phyloP scores from a whole-genome alignment of 2,888 invertebrate species.

The Charanyca ferruginea region DNA sequence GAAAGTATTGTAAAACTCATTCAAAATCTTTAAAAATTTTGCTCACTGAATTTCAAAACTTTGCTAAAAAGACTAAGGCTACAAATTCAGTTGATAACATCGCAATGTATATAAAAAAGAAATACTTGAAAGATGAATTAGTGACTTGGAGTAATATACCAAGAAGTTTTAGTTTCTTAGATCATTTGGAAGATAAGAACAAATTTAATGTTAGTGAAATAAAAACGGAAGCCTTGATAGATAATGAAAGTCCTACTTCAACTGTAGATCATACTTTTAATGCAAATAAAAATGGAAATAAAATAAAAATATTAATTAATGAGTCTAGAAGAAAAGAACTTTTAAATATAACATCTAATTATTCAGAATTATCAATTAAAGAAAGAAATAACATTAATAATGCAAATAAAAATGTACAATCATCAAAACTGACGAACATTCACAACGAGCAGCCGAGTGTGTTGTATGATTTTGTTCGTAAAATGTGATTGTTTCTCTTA shows the following conservation, averaged over 20 bases:
- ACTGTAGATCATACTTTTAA: slow-evolving; percentile 20
- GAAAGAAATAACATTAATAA: slow-evolving; percentile 1
- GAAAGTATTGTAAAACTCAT: slow-evolving; percentile 72
- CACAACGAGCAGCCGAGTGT: neutral
- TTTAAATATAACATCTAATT: slow-evolving; percentile 27
- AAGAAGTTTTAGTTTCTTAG: slow-evolving; percentile 67
- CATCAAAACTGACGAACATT: neutral
- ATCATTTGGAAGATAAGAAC: slow-evolving; percentile 25
- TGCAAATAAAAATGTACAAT: neutral
- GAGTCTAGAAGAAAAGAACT: slow-evolving; percentile 48
- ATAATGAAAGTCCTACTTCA: neutral
- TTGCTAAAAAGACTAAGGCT: slow-evolving; percentile 66
- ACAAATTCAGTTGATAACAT: slow-evolving; percentile 72
- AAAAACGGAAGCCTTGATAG: neutral
- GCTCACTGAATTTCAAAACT: slow-evolving; percentile 71
- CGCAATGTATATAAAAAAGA: slow-evolving; percentile 72
- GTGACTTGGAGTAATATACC: slow-evolving; percentile 68
- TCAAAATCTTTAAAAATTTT: slow-evolving; percentile 69
- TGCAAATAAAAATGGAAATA: slow-evolving; percentile 33
- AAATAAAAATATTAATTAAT: slow-evolving; percentile 51
- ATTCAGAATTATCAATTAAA: slow-evolving; percentile 18
- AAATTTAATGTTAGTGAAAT: neutral
- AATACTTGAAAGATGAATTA: slow-evolving; percentile 73
- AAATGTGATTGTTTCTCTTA: slow-evolving; percentile 9
- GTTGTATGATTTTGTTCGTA: neutral